Evolutionary conservation across 2,797 vertebrate species (phyloP).

Genomic region (Myiothlypis coronata): DNA sequence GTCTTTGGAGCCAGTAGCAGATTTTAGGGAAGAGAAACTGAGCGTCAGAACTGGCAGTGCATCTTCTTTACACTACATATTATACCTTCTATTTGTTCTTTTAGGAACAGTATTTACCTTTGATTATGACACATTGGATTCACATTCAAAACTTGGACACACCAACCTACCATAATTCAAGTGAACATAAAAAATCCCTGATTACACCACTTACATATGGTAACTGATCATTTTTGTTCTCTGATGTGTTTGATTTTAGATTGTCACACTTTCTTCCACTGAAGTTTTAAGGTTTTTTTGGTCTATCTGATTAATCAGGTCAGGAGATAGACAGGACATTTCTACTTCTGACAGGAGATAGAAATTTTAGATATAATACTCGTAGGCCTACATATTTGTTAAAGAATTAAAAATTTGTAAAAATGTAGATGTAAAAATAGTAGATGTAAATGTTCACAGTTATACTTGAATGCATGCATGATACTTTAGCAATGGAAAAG

Average conservation of each 20-base stretch:
- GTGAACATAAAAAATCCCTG: neutral
- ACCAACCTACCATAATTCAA: neutral
- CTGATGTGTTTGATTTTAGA: neutral
- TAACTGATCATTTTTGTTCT: neutral
- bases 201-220: neutral
- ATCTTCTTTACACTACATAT: neutral
- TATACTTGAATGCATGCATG: neutral
- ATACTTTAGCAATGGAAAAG: neutral
- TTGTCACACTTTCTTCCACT: neutral
- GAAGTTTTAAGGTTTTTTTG: neutral
- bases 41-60: neutral
- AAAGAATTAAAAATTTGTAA: neutral
- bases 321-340: neutral
- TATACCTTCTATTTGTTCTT: neutral
- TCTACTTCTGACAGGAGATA: neutral
- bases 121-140: neutral
- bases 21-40: neutral
- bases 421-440: neutral
- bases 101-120: neutral
- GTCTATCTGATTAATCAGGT: neutral
- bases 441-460: neutral
- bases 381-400: neutral
- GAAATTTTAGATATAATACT: neutral
- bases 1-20: neutral
- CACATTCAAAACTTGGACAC: neutral